Percentiles rank a stretch among this genome's conserved stretches.
These are phyloP conservation scores for Aphelinus certus DNA, from an alignment of 1,140 invertebrate genomes.

Conservation along the genomic window DNA sequence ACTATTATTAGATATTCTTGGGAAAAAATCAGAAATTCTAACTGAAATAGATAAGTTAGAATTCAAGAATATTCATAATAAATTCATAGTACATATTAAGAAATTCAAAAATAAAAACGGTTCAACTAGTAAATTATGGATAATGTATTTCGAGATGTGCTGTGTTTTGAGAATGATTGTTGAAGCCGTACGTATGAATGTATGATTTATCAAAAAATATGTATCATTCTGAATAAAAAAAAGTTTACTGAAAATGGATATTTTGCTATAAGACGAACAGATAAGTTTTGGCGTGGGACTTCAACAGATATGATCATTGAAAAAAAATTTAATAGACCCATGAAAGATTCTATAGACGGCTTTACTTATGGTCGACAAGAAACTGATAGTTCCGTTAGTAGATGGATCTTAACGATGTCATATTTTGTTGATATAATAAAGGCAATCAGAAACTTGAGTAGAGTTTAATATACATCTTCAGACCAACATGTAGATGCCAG, in stretches of 20 bases:
- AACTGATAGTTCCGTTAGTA: slow-evolving; percentile 34
- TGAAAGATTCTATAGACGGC: slow-evolving; percentile 47
- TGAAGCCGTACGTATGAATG: slow-evolving; percentile 49
- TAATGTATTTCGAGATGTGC: slow-evolving; percentile 35
- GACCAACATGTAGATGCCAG: slow-evolving; percentile 42
- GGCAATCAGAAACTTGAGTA: slow-evolving; percentile 40
- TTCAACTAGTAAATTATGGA: slow-evolving; percentile 49
- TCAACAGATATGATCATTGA: slow-evolving; percentile 49
- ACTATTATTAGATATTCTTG: not conserved
- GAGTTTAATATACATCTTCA: slow-evolving; percentile 7
- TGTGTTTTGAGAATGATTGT: slow-evolving; percentile 35
- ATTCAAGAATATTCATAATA: slow-evolving; percentile 7
- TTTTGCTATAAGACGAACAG: slow-evolving; percentile 48
- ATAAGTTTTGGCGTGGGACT: slow-evolving; percentile 52
- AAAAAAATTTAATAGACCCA: slow-evolving; percentile 45
- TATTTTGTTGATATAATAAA: slow-evolving; percentile 11
- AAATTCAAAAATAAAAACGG: slow-evolving; percentile 31
- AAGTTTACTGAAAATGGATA: slow-evolving; percentile 46
- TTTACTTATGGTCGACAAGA: slow-evolving; percentile 49
- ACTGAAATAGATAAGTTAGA: no score
- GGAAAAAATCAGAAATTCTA: not conserved
- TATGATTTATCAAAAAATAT: slow-evolving; percentile 42
- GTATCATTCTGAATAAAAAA: slow-evolving; percentile 45
- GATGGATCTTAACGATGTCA: slow-evolving; percentile 38
- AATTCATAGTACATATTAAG: not conserved